These are phyloP conservation scores for Acleris laterana DNA, from an alignment of 2,888 invertebrate genomes.

Conservation along the genomic window DNA sequence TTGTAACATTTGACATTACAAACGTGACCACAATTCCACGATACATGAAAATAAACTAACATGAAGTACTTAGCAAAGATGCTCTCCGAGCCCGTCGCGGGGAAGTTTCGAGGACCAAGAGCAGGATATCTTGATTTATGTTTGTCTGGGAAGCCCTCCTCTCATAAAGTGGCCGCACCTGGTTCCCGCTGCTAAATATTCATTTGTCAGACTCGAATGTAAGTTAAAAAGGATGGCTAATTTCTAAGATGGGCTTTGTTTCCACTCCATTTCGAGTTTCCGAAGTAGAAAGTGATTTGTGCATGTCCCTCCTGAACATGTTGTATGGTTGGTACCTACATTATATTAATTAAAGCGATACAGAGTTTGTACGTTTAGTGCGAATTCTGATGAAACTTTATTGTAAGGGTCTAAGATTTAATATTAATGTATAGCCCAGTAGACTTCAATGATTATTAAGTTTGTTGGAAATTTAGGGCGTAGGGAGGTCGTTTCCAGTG, in stretches of 20 bases:
- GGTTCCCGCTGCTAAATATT: slow-evolving; percentile 71
- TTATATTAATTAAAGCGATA: slow-evolving; percentile 25
- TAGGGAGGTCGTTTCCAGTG: no score
- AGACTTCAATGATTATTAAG: background rate
- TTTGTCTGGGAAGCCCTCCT: slow-evolving; percentile 54
- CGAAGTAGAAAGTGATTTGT: slow-evolving; percentile 14
- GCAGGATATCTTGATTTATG: slow-evolving; percentile 65
- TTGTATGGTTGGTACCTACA: slow-evolving; percentile 9
- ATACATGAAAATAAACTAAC: slow-evolving; percentile 29
- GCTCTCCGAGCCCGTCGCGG: slow-evolving; percentile 24
- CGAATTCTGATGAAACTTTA: background rate
- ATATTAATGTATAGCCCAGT: slow-evolving; percentile 1
- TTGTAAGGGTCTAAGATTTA: slow-evolving; percentile 3
- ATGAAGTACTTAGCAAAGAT: slow-evolving; percentile 27
- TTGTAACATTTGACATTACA: background rate
- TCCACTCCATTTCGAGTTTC: slow-evolving; percentile 47
- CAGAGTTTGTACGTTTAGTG: background rate
- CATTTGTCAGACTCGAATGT: slow-evolving; percentile 76
- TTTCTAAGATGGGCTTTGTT: slow-evolving; percentile 73
- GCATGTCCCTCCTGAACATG: slow-evolving; percentile 3
- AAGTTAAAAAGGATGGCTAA: slow-evolving; percentile 79
- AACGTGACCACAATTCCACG: background rate
- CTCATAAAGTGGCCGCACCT: slow-evolving; percentile 63
- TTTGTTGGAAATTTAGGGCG: background rate
- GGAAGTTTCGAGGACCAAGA: slow-evolving; percentile 47